Conservation (phyloP, 2,888 invertebrate species). For the Phasia obesa region DNA sequence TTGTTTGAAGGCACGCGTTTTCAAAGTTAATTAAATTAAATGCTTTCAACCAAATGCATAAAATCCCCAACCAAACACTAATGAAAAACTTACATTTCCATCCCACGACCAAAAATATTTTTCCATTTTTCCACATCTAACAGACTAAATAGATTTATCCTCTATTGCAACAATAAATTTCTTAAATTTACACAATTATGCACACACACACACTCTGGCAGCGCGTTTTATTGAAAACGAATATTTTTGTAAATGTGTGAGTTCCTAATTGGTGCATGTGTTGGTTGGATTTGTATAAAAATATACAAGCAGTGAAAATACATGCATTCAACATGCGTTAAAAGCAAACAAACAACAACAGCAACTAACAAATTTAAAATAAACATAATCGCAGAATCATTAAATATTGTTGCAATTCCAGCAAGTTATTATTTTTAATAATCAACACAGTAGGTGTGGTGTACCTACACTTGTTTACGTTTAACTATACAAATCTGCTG, state of each 20-base stretch:
- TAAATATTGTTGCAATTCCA: conserved; percentile 43
- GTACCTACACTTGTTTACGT: too few relatives aligned
- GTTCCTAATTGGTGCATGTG: not conserved
- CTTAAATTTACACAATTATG: not conserved
- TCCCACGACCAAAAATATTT: not conserved
- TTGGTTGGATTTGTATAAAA: not conserved
- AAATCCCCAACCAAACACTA: conserved; percentile 29
- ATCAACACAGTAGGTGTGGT: too few relatives aligned
- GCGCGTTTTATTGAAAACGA: not conserved
- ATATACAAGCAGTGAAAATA: not conserved
- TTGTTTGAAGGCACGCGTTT: conserved; percentile 38
- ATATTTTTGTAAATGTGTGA: not conserved
- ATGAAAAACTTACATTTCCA: conserved; percentile 17
- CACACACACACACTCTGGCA: not conserved
- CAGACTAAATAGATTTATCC: conserved; percentile 16
- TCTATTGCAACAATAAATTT: conserved; percentile 4
- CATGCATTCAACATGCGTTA: not conserved
- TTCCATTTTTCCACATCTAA: conserved; percentile 5
- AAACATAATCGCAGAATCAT: conserved; percentile 40
- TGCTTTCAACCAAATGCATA: conserved; percentile 57
- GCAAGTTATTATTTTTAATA: conserved; percentile 65
- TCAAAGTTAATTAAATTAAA: conserved; percentile 63
- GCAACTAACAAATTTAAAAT: conserved; percentile 9
- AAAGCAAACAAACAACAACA: not conserved
- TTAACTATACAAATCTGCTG: conserved; percentile 6